Conservation (phyloP, 2,113 vertebrate species). For the Sialia sialis region DNA sequence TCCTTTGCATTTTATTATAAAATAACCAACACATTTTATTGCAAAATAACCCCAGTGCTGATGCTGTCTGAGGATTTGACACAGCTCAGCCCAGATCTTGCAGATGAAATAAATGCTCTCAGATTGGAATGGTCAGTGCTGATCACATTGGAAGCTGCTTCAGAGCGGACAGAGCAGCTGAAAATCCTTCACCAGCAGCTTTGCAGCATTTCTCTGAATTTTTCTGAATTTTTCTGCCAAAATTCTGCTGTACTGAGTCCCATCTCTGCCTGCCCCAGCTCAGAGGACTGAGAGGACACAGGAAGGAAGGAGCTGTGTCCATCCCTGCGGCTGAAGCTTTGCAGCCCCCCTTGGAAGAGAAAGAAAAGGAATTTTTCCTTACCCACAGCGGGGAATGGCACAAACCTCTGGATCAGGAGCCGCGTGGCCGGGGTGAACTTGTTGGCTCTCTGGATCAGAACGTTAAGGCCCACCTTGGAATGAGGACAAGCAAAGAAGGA, state of each 20-base stretch:
- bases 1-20: background rate
- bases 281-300: background rate
- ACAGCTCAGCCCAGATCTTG: background rate
- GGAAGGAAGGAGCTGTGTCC: background rate
- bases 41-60: background rate
- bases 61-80: fast-evolving
- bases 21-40: background rate
- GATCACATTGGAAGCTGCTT: background rate
- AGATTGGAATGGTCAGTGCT: fast-evolving
- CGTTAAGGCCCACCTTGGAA: constrained; percentile 86
- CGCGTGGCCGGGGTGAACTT: constrained; percentile 84
- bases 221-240: background rate
- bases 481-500: background rate
- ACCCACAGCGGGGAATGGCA: constrained; percentile 94
- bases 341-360: background rate
- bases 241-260: background rate
- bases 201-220: background rate
- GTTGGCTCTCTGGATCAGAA: constrained; percentile 86
- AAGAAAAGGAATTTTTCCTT: background rate
- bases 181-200: background rate
- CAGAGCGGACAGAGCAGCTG: background rate
- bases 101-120: background rate
- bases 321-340: background rate
- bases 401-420: constrained; percentile 88
- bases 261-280: background rate